Conservation (phyloP, 2,888 invertebrate genomes). For the Nudaria mundana region DNA sequence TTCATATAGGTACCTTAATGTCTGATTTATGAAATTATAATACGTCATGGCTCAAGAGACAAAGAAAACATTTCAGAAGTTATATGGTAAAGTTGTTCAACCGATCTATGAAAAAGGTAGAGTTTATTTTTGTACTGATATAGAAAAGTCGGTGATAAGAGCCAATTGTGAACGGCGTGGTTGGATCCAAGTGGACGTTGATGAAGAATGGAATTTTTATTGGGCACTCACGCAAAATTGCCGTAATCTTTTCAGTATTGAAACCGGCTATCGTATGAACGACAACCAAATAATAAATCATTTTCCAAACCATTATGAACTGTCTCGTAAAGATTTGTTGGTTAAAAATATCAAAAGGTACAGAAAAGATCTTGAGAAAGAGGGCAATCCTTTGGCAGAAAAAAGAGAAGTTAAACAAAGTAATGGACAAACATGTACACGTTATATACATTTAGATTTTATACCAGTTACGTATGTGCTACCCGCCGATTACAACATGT, state of each 20-base stretch:
- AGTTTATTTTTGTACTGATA: slow-evolving; percentile 85
- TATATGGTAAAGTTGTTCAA: slow-evolving; percentile 34
- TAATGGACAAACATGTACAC: slow-evolving; percentile 84
- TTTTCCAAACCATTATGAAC: slow-evolving; percentile 97
- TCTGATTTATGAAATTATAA: not conserved
- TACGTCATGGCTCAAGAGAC: slow-evolving; percentile 35
- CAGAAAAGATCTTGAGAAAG: slow-evolving; percentile 93
- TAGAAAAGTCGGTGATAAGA: slow-evolving; percentile 95
- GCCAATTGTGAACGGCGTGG: slow-evolving; percentile 96
- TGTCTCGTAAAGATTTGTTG: slow-evolving; percentile 96
- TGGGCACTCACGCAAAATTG: slow-evolving; percentile 96
- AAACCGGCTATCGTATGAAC: slow-evolving; percentile 94
- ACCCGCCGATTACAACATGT: slow-evolving; percentile 97
- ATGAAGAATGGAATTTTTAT: slow-evolving; percentile 98
- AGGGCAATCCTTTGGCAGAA: slow-evolving; percentile 92
- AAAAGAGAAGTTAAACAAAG: slow-evolving; percentile 76
- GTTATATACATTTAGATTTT: slow-evolving; percentile 92
- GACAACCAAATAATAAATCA: slow-evolving; percentile 98
- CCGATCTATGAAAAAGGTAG: slow-evolving; percentile 41
- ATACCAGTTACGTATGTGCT: slow-evolving; percentile 96
- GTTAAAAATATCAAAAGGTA: slow-evolving; percentile 97
- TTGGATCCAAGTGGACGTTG: slow-evolving; percentile 91
- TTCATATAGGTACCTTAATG: not conserved
- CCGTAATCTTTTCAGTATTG: slow-evolving; percentile 94
- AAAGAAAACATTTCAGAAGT: slow-evolving; percentile 36